Conservation (phyloP, 1,140 invertebrate species). For the Aradophagus sp. region DNA sequence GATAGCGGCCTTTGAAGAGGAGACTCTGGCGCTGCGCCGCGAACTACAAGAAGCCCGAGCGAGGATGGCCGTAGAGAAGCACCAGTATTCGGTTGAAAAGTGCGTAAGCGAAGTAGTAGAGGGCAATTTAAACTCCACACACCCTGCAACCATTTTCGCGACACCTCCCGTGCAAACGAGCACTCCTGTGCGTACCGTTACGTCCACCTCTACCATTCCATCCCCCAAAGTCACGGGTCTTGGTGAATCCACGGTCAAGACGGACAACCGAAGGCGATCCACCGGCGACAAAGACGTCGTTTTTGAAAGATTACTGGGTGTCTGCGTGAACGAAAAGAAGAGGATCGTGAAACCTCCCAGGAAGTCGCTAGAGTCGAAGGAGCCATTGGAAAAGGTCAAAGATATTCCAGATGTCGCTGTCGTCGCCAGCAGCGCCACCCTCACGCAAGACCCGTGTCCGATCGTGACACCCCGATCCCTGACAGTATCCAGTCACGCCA, state of each 20-base stretch:
- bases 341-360: constrained; percentile 37
- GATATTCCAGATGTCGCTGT: constrained; percentile 68
- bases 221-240: constrained; percentile 40
- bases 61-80: constrained; percentile 64
- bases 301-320: constrained; percentile 24
- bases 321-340: constrained; percentile 25
- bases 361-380: constrained; percentile 26
- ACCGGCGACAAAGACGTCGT: neutral
- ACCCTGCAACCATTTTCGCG: constrained; percentile 68
- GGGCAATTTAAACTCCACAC: constrained; percentile 51
- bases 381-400: constrained; percentile 50
- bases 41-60: constrained; percentile 71
- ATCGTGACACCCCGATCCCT: constrained; percentile 70
- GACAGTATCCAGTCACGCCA: constrained; percentile 69
- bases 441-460: constrained; percentile 66
- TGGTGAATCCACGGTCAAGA: neutral
- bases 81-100: constrained; percentile 62
- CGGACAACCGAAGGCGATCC: neutral
- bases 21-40: constrained; percentile 69
- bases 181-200: constrained; percentile 71
- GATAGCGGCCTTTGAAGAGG: constrained; percentile 73
- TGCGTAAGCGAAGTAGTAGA: constrained; percentile 69
- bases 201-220: constrained; percentile 48
- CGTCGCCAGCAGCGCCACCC: constrained; percentile 60
- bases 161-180: constrained; percentile 64